Evolutionary conservation across 2,888 invertebrate species (phyloP).

Genomic region (Drepanosiphum platanoidis): DNA sequence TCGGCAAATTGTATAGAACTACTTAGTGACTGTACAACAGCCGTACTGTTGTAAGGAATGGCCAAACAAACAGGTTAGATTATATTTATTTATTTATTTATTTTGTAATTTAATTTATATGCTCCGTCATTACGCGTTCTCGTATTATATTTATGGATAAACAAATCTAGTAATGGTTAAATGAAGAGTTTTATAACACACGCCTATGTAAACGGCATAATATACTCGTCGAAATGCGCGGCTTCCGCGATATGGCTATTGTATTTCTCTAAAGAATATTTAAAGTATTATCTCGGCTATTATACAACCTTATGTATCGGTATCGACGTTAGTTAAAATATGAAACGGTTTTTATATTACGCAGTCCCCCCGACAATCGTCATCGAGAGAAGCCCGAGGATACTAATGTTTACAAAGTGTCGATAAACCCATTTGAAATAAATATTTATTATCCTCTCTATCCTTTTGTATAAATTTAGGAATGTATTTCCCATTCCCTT

Average conservation of each 20-base stretch:
- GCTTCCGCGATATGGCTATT: no score
- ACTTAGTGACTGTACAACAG: not conserved
- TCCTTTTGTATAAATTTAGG: not conserved
- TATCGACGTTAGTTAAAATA: not conserved
- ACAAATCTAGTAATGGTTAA: not conserved
- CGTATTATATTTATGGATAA: no score
- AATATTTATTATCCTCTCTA: constrained; percentile 40
- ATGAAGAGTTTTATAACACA: not conserved
- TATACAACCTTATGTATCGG: no score
- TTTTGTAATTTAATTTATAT: not conserved
- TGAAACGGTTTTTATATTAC: not conserved
- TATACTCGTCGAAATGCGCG: no score
- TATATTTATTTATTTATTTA: no score
- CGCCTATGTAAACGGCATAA: not conserved
- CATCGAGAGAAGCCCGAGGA: not conserved
- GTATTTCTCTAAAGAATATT: no score
- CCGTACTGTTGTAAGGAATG: not conserved
- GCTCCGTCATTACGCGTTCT: not conserved
- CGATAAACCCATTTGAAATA: constrained; percentile 47
- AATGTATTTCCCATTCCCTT: not conserved
- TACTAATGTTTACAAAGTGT: constrained; percentile 48
- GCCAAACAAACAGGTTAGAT: not conserved
- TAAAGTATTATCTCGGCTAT: no score
- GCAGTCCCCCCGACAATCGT: constrained; percentile 13
- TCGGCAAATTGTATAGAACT: not conserved